A percentile compares a stretch with the other conserved stretches of the same genome.
Evolutionary conservation across 2,797 vertebrate genomes (phyloP).

Genomic region (Squalus acanthias): DNA sequence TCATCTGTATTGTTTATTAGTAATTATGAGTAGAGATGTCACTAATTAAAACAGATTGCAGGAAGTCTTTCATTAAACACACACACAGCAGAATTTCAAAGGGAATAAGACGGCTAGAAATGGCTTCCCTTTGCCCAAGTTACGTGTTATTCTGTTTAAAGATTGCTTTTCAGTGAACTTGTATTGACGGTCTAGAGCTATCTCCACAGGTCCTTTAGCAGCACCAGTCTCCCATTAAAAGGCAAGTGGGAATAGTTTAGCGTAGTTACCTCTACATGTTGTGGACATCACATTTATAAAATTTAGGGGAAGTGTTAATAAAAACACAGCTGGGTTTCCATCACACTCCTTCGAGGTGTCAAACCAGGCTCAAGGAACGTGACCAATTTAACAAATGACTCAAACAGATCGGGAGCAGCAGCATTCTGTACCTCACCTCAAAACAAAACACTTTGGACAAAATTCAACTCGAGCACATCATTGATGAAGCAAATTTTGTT

Average conservation of each 20-base stretch:
- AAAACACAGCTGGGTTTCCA: conserved; percentile 29
- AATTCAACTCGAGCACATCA: background rate
- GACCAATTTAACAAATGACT: conserved; percentile 19
- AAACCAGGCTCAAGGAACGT: background rate
- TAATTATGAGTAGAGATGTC: conserved; percentile 17
- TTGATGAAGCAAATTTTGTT: background rate
- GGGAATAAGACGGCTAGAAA: background rate
- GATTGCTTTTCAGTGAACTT: too few species aligned
- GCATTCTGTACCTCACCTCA: background rate
- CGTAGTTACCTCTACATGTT: background rate
- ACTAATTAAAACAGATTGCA: conserved; percentile 34
- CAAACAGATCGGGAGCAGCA: background rate
- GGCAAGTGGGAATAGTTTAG: background rate
- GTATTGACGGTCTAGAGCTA: background rate
- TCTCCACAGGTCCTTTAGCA: background rate
- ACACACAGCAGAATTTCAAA: background rate
- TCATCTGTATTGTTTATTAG: background rate
- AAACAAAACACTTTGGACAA: background rate
- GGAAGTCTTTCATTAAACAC: conserved; percentile 35
- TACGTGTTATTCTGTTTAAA: background rate
- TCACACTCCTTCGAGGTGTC: conserved; percentile 25
- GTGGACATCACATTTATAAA: conserved; percentile 25
- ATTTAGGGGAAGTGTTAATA: conserved; percentile 24
- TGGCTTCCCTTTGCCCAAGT: background rate
- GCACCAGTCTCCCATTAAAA: conserved; percentile 7